These are phyloP conservation scores for Dinothrombium tinctorium DNA, from an alignment of 1,140 invertebrate species.

Conservation along the genomic window DNA sequence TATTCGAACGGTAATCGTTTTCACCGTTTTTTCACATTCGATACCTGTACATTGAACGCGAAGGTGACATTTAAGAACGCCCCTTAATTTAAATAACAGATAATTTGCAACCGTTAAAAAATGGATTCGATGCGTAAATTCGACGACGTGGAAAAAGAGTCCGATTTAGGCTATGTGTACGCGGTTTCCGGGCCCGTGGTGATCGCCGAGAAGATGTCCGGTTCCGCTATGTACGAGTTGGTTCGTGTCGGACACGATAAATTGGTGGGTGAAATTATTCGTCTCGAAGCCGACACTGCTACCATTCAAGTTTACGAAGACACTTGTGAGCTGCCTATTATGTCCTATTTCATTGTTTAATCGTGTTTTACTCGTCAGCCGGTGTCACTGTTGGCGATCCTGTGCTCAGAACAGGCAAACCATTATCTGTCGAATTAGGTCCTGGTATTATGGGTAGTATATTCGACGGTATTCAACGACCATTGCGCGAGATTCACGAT, in stretches of 20 bases:
- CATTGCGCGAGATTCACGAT: conserved; percentile 84
- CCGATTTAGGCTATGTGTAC: conserved; percentile 76
- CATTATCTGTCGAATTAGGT: conserved; percentile 91
- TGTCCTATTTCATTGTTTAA: conserved; percentile 3
- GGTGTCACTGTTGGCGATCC: conserved; percentile 98
- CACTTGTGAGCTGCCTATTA: conserved; percentile 35
- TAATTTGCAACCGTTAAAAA: no score
- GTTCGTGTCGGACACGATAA: conserved; percentile 94
- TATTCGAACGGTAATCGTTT: no score
- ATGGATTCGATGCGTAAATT: conserved; percentile 35
- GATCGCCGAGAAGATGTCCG: conserved; percentile 94
- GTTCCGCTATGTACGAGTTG: conserved; percentile 98
- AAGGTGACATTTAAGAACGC: no score
- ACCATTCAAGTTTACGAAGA: conserved; percentile 99
- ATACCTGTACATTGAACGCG: no score
- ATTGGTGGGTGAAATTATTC: conserved; percentile 95
- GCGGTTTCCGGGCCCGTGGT: conserved; percentile 96
- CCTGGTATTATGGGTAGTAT: conserved; percentile 97
- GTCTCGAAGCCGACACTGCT: conserved; percentile 95
- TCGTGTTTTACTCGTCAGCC: conserved; percentile 23
- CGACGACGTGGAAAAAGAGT: conserved; percentile 59
- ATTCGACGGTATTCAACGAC: conserved; percentile 98
- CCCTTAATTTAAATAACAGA: no score
- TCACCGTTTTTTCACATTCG: no score
- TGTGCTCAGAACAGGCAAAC: conserved; percentile 89